A percentile compares a stretch with the other conserved stretches of the same genome.
phyloP scores from a whole-genome alignment of 2,113 vertebrate species.

The Corvus hawaiiensis region DNA sequence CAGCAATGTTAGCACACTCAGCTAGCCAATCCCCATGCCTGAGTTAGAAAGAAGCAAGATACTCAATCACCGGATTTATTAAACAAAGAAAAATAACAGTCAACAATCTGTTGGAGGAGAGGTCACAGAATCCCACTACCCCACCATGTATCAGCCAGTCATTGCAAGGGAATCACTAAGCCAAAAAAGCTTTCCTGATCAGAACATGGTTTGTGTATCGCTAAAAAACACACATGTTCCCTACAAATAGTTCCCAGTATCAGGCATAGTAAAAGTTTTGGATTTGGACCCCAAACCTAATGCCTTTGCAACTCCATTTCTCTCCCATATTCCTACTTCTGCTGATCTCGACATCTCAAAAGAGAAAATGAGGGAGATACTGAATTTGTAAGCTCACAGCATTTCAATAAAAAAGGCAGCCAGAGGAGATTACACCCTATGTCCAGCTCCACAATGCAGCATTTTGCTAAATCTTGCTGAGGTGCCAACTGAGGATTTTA shows the following conservation, averaged over 20 bases:
- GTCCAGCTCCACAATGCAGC: neutral
- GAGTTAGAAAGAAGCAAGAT: constrained; percentile 2
- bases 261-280: neutral
- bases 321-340: neutral
- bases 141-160: neutral
- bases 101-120: neutral
- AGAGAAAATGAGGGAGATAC: neutral
- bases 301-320: neutral
- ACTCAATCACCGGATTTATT: neutral
- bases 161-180: neutral
- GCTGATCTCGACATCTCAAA: neutral
- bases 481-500: neutral
- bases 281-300: neutral
- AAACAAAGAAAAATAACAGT: neutral
- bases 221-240: neutral
- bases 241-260: neutral
- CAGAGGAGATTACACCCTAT: neutral
- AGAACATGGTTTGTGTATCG: neutral
- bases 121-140: neutral
- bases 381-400: neutral
- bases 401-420: neutral
- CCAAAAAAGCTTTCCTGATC: neutral
- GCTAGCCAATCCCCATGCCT: neutral
- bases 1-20: constrained; percentile 48
- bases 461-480: neutral